Evolutionary conservation across 2,888 invertebrate species (phyloP), one percentile per base, ranked within the genome.

Genomic region (Cosmia trapezina): DNA sequence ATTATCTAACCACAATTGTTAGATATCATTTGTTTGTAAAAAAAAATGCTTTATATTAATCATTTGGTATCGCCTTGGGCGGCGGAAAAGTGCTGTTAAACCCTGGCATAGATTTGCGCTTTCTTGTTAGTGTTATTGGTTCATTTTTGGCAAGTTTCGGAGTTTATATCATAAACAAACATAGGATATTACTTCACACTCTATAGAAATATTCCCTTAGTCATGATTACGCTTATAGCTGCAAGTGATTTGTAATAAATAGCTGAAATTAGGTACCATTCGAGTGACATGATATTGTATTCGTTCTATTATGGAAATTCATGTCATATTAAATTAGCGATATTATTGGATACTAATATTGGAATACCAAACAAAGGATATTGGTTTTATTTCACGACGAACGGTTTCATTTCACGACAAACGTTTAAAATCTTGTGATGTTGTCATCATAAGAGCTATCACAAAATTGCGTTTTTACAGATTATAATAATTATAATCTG

Each of bases 1-100:
- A 75, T 83, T 80, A 81, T 84, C 73, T 78, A 78, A 78, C 84
- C 78, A 19, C 83, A 84, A 81, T 83, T 76, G 82, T 81, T 78
- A 73, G 71, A 66, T 78, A 80, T 22, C 65, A 79, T 81, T 79
- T 81, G 78, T 81, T 67, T 65, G 79, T 70, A 83, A 78, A 80
- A 83, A 78, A 80, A 81, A 82, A 60, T 76, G 79, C 64, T 64
- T 65, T 73, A 83, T 70, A 68, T 73, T 65, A 51, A 73, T 83
- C 70, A 68, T 82, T 81, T 59, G 5, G 9, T 75, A 77, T 78
- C 77, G 85, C 80, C 83, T 77, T 85, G 85, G 71, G 49, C 67
- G 67, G 68, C 54, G 79, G 76, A 79, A 82, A 73, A 78, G 63
- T 75, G 54, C 56, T 73, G 11, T 51, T 12, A 53, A 80, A 77